Base-by-base conservation (phyloP, 2,113 vertebrate genomes). In the Tiliqua scincoides region DNA sequence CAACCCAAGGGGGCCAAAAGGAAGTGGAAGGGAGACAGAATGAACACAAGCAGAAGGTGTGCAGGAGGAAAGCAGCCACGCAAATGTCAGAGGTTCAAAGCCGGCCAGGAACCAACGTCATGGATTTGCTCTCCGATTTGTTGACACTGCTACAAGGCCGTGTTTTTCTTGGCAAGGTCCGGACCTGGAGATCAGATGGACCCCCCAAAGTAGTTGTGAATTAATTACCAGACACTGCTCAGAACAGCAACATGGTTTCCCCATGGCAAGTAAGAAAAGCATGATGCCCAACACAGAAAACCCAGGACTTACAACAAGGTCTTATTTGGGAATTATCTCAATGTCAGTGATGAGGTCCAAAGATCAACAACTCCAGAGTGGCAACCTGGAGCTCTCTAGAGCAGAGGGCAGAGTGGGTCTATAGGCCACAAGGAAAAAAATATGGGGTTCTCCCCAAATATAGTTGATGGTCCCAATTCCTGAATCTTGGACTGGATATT, bases 1-100 rank as follows among this genome's bases (percentile, higher is more conserved):
- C 81, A 85, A 75, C 91, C 89, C 87, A 75, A 79, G 85, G 84
- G 87, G 85, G 76, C 80, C 40, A 21, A 81, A 37, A 86, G 88
- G 89, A 78, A 71, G 76, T 76, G 61, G 30, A 57, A 18, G 43
- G 68, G 89, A 88, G 81, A 76, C 84, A 63, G 84, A 74, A 73
- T n/a, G 75, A 77, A 77, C 83, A 63, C 79, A 63, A 91, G 83
- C 37, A 84, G 85, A 71, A 48, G 76, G 86, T 82, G 67, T 40
- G 79, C 4, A 30, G 62, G 35, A 43, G 48, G 15, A 48, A 32
- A 70, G 61, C 35, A 43, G 70, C 52, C 21, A 61, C 73, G n/a
- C 5, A 37, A 81, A 81, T 76, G 78, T 80, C 78, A 89, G 72
- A 52, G 63, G 78, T 76, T 77, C 78, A 68, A 74, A 25, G 10